These are phyloP conservation scores for Myrmecophaga tridactyla DNA, from an alignment of 2,113 vertebrate species.

Conservation along the genomic window DNA sequence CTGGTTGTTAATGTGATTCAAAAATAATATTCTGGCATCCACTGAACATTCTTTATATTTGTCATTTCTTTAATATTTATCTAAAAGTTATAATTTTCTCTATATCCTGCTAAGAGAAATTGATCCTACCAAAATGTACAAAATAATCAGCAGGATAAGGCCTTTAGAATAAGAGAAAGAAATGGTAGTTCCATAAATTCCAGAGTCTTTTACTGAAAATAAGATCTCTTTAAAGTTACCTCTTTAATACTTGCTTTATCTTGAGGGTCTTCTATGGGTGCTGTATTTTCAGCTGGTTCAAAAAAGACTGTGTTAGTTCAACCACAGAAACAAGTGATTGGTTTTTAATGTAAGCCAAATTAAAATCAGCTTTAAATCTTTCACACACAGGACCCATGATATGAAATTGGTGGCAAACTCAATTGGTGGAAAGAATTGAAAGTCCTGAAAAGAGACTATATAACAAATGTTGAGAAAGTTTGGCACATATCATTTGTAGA, in stretches of 20 bases:
- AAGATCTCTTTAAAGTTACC: slow-evolving; percentile 35
- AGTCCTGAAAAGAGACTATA: background rate
- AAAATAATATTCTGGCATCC: background rate
- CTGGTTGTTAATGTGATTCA: background rate
- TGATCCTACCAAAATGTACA: background rate
- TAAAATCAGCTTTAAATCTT: background rate
- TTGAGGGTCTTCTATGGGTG: background rate
- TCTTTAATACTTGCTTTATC: background rate
- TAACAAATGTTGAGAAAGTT: background rate
- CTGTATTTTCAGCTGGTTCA: background rate
- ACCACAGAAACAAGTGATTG: background rate
- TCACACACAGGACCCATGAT: background rate
- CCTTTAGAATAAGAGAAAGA: background rate
- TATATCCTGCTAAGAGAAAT: background rate
- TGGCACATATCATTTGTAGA: background rate
- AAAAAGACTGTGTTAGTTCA: background rate
- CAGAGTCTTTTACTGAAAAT: background rate
- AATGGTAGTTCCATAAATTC: background rate
- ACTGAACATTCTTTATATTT: background rate
- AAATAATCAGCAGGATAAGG: background rate
- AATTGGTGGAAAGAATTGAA: background rate
- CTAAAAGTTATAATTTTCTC: background rate
- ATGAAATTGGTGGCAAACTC: background rate
- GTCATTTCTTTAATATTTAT: background rate
- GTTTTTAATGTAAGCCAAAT: background rate